phyloP scores from a whole-genome alignment of 92 coral and sea anemone species.

The Zoanthus sociatus region DNA sequence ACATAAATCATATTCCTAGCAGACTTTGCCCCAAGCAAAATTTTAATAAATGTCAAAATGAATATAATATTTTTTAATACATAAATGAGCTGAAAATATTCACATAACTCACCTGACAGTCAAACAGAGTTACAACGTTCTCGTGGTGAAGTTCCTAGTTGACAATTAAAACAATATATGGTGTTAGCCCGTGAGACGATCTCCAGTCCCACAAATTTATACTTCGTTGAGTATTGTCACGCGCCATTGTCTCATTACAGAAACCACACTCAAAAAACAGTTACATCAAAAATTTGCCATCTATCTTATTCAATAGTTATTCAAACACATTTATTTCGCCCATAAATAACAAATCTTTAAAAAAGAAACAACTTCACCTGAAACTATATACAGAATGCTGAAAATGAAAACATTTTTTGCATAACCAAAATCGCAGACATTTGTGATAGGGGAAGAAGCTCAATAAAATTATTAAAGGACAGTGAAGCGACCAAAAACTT shows the following conservation, averaged over 20 bases:
- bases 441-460: background rate
- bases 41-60: background rate
- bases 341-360: background rate
- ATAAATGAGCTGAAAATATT: background rate
- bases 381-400: background rate
- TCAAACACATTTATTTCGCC: background rate
- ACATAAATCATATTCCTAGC: background rate
- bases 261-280: background rate
- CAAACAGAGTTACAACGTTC: constrained; percentile 92
- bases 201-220: background rate
- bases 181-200: background rate
- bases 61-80: background rate
- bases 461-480: background rate
- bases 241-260: background rate
- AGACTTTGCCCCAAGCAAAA: background rate
- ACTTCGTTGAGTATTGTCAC: background rate
- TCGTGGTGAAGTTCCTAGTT: constrained; percentile 94
- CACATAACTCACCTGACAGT: constrained; percentile 80
- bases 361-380: background rate
- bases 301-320: background rate
- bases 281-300: background rate
- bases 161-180: no score
- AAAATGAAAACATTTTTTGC: background rate
- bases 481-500: constrained; percentile 5
- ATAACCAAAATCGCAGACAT: background rate